These are phyloP conservation scores for Herpetotheres cachinnans DNA, from an alignment of 2,113 vertebrate genomes.

Conservation along the genomic window DNA sequence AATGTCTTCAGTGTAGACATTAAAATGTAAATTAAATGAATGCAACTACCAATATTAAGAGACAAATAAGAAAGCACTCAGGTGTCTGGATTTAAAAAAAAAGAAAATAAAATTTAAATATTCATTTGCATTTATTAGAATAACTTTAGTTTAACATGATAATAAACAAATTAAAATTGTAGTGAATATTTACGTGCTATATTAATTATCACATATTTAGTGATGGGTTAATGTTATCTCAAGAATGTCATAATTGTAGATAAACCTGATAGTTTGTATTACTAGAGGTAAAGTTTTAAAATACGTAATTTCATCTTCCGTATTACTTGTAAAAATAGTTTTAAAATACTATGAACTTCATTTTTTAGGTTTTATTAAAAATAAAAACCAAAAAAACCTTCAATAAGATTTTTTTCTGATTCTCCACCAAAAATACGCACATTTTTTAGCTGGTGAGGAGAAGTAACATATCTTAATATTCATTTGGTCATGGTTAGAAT, in stretches of 20 bases:
- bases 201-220: not conserved
- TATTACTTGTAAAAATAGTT: not conserved
- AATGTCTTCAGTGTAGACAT: not conserved
- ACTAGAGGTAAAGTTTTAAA: not conserved
- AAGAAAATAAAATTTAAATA: not conserved
- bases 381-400: not conserved
- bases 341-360: not conserved
- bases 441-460: not conserved
- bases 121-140: not conserved
- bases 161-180: not conserved
- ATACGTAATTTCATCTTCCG: not conserved
- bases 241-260: not conserved
- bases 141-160: not conserved
- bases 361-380: not conserved
- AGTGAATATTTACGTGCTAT: accelerated
- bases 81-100: not conserved
- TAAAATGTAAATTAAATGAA: not conserved
- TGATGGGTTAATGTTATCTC: not conserved
- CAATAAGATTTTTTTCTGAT: not conserved
- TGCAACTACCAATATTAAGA: not conserved
- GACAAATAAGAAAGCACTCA: not conserved
- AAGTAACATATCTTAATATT: not conserved
- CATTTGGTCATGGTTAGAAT: not conserved
- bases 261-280: not conserved
- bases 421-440: not conserved